Evolutionary conservation across 2,888 invertebrate species (phyloP), one percentile per base, ranked within the genome.

Genomic region (Drosophila neonasuta): DNA sequence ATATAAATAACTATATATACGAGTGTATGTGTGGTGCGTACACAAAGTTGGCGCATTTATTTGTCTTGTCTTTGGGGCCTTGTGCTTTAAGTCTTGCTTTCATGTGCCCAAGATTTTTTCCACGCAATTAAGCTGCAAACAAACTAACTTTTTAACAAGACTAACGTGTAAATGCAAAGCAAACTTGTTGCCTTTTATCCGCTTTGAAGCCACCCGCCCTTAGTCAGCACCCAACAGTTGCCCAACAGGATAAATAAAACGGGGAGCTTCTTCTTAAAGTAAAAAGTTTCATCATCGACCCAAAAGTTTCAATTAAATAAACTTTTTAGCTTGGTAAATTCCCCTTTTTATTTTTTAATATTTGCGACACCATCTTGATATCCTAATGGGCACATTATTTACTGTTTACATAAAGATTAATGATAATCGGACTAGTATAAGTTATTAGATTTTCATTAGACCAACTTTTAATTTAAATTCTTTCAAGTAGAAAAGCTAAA

Each of bases 121-220:
- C 74, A 65, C 72, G 50, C 79, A 86, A 78, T 83, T 86, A 80
- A 74, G 83, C 83, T 71, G 74, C 80, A 74, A 80, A 71, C 60
- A 85, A 85, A 70, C 66, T 66, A 72, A 71, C 56, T 81, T 81
- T 71, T 56, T 71, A 60, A 52, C 56, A 57, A 56, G 54, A 73
- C 71, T 66, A 61, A 65, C 57, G 69, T 75, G 73, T 59, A 70
- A 81, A 76, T 84, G 68, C 79, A 81, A 69, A 77, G 70, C 51
- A 77, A 85, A 81, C 80, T 81, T 81, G 80, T 85, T 82, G 77
- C 67, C 68, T 62, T 66, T 57, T 61, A 48, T 59, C 52, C 61
- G 6, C 17, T 36, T 9, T 55, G 46, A 42, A 7, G 13, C 24
- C 9, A 20, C 1, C n/a, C 11, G 10, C 1, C 20, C n/a, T 32